These are phyloP conservation scores for Adelognathus sp. DNA, from an alignment of 2,888 invertebrate genomes.

Conservation along the genomic window DNA sequence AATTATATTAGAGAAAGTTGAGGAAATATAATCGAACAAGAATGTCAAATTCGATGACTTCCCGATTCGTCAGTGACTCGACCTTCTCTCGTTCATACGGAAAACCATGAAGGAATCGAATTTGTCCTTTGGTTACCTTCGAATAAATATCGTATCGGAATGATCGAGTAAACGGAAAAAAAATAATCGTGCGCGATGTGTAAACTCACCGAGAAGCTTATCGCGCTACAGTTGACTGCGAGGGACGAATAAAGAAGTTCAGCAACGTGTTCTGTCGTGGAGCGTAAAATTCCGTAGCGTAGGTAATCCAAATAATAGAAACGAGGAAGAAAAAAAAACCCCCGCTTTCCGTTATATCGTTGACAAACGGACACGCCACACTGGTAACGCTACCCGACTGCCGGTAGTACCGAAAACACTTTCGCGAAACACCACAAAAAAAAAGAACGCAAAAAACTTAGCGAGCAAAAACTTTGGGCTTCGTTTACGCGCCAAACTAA, in stretches of 20 bases:
- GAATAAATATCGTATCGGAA: background rate
- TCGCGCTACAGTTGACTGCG: background rate
- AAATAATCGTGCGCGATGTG: background rate
- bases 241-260: background rate
- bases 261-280: background rate
- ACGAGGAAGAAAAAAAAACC: background rate
- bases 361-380: background rate
- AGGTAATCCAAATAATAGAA: background rate
- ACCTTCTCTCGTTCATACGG: too few species aligned
- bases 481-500: background rate
- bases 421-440: background rate
- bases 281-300: background rate
- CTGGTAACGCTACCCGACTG: background rate
- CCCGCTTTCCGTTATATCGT: background rate
- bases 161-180: background rate
- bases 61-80: too few species aligned
- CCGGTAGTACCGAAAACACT: background rate
- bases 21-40: too few species aligned
- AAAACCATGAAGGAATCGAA: too few species aligned
- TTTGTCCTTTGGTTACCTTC: background rate
- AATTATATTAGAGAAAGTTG: too few species aligned
- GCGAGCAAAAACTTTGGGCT: background rate
- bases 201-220: background rate
- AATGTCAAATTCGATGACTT: too few species aligned
- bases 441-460: too few species aligned